Evolutionary conservation across 2,888 invertebrate genomes (phyloP).

Genomic region (Exocentrus adspersus): DNA sequence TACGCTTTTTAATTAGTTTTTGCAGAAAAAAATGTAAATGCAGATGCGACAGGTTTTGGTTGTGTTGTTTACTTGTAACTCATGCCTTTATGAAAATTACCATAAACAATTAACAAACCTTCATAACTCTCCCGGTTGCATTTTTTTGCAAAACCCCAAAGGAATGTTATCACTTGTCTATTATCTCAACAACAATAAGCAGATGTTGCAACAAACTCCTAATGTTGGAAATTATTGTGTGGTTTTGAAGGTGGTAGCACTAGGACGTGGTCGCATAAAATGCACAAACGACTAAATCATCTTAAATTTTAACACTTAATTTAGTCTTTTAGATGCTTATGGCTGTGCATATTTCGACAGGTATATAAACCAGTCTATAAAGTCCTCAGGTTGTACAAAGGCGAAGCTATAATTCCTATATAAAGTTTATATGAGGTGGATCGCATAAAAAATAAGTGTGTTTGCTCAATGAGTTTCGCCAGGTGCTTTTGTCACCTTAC

Average conservation of each 20-base stretch:
- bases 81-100: too few relatives aligned
- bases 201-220: conserved; percentile 7
- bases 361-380: conserved; percentile 10
- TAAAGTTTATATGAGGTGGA: too few relatives aligned
- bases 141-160: background rate
- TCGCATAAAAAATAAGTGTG: too few relatives aligned
- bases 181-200: conserved; percentile 10
- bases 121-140: background rate
- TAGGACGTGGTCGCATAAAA: conserved; percentile 3
- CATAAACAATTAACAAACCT: background rate
- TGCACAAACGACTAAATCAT: conserved; percentile 19
- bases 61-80: background rate
- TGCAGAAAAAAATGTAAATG: background rate
- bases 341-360: conserved; percentile 23
- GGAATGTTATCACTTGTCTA: conserved; percentile 11
- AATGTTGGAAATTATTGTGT: conserved; percentile 8
- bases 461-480: too few relatives aligned
- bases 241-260: background rate
- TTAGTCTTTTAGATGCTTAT: conserved; percentile 21
- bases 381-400: too few relatives aligned
- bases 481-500: too few relatives aligned
- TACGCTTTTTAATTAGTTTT: too few relatives aligned
- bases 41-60: background rate
- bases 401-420: too few relatives aligned
- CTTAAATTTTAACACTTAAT: conserved; percentile 18